Percentiles rank a stretch among this genome's conserved stretches.
Conservation (phyloP, 2,888 invertebrate genomes). For the Lasioglossum zephyrum region DNA sequence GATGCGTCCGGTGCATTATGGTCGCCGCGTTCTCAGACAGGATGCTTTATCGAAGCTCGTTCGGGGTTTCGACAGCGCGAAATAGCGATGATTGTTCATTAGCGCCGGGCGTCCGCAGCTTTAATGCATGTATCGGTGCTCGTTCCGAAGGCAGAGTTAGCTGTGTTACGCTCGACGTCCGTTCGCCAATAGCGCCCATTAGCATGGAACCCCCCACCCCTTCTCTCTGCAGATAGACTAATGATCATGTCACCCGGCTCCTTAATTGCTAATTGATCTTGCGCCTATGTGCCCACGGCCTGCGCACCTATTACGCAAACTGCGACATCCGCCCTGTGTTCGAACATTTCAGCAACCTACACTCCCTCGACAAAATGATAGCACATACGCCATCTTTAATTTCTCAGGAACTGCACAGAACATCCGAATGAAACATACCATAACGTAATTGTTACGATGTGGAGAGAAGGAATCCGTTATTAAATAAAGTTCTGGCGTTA, state of each 20-base stretch:
- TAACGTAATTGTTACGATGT: neutral
- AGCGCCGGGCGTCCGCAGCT: slow-evolving; percentile 59
- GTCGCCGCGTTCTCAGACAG: slow-evolving; percentile 15
- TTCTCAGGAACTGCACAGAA: neutral
- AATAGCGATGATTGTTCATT: slow-evolving; percentile 71
- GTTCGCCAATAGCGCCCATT: slow-evolving; percentile 64
- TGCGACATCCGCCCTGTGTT: slow-evolving; percentile 7
- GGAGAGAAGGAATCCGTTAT: neutral
- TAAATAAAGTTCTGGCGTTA: neutral
- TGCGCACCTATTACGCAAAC: slow-evolving; percentile 35
- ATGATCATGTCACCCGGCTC: slow-evolving; percentile 76
- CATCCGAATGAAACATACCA: neutral
- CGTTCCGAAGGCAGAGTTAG: slow-evolving; percentile 41
- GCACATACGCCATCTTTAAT: neutral
- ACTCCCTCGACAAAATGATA: neutral
- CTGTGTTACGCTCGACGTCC: slow-evolving; percentile 61
- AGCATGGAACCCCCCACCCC: slow-evolving; percentile 49
- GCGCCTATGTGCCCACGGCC: slow-evolving; percentile 63
- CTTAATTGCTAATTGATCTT: slow-evolving; percentile 80
- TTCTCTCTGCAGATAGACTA: slow-evolving; percentile 67
- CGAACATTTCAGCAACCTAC: neutral
- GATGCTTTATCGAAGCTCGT: slow-evolving; percentile 44
- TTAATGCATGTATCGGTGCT: slow-evolving; percentile 62
- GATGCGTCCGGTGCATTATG: slow-evolving; percentile 13
- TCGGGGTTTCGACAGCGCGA: slow-evolving; percentile 54